These are phyloP conservation scores for Glyphotaelius pellucidus DNA, from an alignment of 2,888 invertebrate species.

Conservation along the genomic window DNA sequence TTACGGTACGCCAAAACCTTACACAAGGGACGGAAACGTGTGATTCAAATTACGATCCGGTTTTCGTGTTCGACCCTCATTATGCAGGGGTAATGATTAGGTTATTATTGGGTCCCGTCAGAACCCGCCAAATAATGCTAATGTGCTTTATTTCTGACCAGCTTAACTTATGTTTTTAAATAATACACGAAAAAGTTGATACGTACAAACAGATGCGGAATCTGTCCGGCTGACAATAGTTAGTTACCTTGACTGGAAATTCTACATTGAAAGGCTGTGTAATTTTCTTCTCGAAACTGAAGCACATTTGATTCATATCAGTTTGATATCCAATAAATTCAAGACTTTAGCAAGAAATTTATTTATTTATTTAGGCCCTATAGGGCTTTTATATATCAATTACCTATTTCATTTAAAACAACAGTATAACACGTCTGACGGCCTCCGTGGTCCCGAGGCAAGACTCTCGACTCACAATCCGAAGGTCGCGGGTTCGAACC, in stretches of 20 bases:
- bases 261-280: background rate
- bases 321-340: no score
- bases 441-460: no score
- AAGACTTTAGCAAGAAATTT: no score
- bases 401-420: no score
- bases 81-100: constrained; percentile 26
- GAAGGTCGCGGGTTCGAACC: no score
- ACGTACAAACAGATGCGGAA: no score
- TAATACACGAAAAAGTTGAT: no score
- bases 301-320: no score
- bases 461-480: no score
- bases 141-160: background rate
- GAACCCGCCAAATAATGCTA: background rate
- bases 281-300: background rate
- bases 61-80: constrained; percentile 10
- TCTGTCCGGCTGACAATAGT: background rate
- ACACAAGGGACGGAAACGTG: constrained; percentile 7
- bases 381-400: no score
- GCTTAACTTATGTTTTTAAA: background rate
- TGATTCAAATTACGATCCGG: constrained; percentile 25
- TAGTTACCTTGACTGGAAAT: background rate
- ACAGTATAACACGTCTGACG: no score
- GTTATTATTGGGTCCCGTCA: background rate
- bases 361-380: no score
- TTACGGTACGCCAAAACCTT: background rate